Evolutionary conservation across 2,797 vertebrate species (phyloP).

Genomic region (Champsocephalus gunnari): DNA sequence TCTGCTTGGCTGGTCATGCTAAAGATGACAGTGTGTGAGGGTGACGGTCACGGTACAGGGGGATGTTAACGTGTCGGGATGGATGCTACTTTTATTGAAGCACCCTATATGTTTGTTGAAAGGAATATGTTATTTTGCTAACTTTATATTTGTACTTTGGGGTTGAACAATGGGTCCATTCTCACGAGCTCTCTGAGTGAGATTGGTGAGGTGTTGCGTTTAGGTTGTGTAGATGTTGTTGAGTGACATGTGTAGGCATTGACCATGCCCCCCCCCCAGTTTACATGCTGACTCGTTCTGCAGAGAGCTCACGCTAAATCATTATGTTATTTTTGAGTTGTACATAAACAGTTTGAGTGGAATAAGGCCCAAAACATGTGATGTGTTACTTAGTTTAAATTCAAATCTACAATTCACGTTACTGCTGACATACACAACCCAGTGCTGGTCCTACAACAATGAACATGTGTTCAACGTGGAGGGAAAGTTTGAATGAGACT

Average conservation of each 20-base stretch:
- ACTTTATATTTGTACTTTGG: not conserved
- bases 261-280: not conserved
- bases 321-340: not conserved
- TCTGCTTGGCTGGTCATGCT: slow-evolving; percentile 42
- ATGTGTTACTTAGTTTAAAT: not conserved
- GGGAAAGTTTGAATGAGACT: not conserved
- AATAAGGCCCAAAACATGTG: no score
- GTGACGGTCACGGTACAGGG: no score
- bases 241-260: not conserved
- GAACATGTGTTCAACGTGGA: not conserved
- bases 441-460: not conserved
- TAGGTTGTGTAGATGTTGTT: not conserved
- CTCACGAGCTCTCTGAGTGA: not conserved
- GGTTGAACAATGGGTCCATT: not conserved
- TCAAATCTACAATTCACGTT: not conserved
- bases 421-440: no score
- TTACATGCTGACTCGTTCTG: not conserved
- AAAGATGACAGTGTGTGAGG: slow-evolving; percentile 37
- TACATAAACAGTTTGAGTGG: no score
- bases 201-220: not conserved
- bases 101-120: not conserved
- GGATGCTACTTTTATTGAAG: not conserved
- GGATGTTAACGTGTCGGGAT: not conserved
- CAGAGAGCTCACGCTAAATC: not conserved
- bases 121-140: not conserved